A percentile compares a stretch with the other conserved stretches of the same genome.
phyloP scores from a whole-genome alignment of 2,888 invertebrate genomes.

The Ochropacha duplaris region DNA sequence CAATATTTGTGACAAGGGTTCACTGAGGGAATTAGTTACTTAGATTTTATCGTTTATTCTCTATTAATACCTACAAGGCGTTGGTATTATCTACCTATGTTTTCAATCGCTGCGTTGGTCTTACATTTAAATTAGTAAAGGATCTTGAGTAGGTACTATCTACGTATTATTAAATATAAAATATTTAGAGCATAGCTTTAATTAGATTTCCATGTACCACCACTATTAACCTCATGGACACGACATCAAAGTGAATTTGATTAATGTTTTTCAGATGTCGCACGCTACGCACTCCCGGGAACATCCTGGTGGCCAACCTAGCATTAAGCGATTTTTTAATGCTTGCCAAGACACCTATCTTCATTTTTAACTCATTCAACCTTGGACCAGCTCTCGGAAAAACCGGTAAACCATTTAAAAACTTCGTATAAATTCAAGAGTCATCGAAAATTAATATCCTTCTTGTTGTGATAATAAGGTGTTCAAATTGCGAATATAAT shows the following conservation, averaged over 20 bases:
- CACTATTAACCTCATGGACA: slow-evolving; percentile 5
- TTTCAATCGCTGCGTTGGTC: neutral
- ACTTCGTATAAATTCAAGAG: too few species aligned
- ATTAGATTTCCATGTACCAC: slow-evolving; percentile 19
- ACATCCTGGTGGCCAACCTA: slow-evolving; percentile 88
- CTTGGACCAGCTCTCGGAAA: slow-evolving; percentile 88
- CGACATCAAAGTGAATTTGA: slow-evolving; percentile 24
- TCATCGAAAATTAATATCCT: neutral
- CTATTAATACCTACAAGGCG: neutral
- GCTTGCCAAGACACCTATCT: slow-evolving; percentile 88
- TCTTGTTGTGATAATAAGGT: neutral
- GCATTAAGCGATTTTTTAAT: slow-evolving; percentile 89
- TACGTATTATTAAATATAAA: neutral
- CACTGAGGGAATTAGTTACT: neutral
- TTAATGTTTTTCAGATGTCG: slow-evolving; percentile 82
- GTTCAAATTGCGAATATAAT: too few species aligned
- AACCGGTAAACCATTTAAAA: slow-evolving; percentile 82
- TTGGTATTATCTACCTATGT: neutral
- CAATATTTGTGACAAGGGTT: slow-evolving; percentile 32
- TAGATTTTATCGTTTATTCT: neutral
- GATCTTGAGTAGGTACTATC: neutral
- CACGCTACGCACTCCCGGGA: slow-evolving; percentile 88
- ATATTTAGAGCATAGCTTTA: slow-evolving; percentile 10
- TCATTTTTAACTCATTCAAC: slow-evolving; percentile 88
- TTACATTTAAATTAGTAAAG: too few species aligned